Conservation (phyloP, 1,140 invertebrate species). For the Drosophila setifemur region DNA sequence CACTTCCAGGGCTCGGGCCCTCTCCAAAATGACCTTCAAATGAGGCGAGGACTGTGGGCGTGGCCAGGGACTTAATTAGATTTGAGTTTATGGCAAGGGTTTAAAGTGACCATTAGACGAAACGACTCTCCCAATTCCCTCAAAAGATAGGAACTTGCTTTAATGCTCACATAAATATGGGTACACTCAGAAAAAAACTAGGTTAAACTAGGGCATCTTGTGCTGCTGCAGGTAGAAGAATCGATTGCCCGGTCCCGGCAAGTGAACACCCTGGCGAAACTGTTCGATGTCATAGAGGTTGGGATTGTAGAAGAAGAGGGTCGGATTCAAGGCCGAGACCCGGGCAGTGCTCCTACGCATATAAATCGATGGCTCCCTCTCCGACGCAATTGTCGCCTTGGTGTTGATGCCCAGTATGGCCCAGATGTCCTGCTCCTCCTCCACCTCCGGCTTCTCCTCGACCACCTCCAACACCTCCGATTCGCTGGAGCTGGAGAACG, state of each 20-base stretch:
- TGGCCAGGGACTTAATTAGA: constrained; percentile 57
- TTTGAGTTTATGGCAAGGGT: constrained; percentile 39
- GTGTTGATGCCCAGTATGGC: constrained; percentile 4
- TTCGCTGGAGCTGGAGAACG: neutral
- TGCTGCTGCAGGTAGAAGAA: constrained; percentile 50
- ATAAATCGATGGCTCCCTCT: neutral
- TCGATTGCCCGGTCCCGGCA: constrained; percentile 59
- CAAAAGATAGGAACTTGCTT: constrained; percentile 15
- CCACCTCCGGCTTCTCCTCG: constrained; percentile 1
- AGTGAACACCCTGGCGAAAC: constrained; percentile 39
- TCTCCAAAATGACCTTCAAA: constrained; percentile 60
- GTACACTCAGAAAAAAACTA: constrained; percentile 11
- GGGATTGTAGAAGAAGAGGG: constrained; percentile 35
- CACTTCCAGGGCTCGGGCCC: constrained; percentile 28
- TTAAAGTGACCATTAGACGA: constrained; percentile 46
- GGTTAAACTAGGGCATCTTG: constrained; percentile 5
- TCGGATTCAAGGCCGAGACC: neutral
- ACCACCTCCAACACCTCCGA: neutral
- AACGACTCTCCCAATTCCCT: constrained; percentile 33
- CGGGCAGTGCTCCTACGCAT: neutral
- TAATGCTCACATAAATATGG: constrained; percentile 24
- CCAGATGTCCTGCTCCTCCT: constrained; percentile 61
- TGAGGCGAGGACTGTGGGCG: constrained; percentile 29
- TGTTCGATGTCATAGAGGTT: constrained; percentile 47
- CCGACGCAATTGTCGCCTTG: neutral